Evolutionary conservation across 2,113 vertebrate genomes (phyloP).

Genomic region (Shinisaurus crocodilurus): DNA sequence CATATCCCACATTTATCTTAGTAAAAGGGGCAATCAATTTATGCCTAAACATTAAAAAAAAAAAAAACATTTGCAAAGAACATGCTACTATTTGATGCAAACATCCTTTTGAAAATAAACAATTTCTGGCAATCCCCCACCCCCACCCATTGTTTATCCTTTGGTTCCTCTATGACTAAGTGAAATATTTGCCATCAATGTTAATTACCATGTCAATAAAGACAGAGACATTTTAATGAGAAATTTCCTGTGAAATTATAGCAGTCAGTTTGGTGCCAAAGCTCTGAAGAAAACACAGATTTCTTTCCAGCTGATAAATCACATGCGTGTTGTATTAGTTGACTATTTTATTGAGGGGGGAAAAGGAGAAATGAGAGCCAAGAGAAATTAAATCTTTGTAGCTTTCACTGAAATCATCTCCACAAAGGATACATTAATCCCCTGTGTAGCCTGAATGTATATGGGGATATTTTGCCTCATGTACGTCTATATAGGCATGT

Average conservation of each 20-base stretch:
- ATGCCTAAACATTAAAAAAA: not conserved
- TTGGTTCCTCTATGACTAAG: not conserved
- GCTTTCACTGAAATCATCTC: not conserved
- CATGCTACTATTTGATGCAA: not conserved
- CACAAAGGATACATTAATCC: not conserved
- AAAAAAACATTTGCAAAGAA: not conserved
- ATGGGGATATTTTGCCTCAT: not conserved
- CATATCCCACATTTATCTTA: not conserved
- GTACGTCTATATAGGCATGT: too few relatives aligned
- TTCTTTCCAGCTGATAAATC: not conserved
- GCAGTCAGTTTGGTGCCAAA: not conserved
- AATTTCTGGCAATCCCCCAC: not conserved
- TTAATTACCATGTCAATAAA: constrained; percentile 14
- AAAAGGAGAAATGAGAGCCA: not conserved
- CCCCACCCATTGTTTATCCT: not conserved
- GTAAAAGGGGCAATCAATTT: not conserved
- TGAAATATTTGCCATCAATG: not conserved
- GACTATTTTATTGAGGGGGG: not conserved
- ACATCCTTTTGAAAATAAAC: not conserved
- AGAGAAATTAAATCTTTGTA: not conserved
- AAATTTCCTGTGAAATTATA: not conserved
- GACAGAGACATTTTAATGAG: not conserved
- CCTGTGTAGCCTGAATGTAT: not conserved
- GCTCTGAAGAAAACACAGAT: not conserved
- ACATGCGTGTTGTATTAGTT: accelerated